These are phyloP conservation scores for Aphelinus certus DNA, from an alignment of 1,140 invertebrate species.

Conservation along the genomic window DNA sequence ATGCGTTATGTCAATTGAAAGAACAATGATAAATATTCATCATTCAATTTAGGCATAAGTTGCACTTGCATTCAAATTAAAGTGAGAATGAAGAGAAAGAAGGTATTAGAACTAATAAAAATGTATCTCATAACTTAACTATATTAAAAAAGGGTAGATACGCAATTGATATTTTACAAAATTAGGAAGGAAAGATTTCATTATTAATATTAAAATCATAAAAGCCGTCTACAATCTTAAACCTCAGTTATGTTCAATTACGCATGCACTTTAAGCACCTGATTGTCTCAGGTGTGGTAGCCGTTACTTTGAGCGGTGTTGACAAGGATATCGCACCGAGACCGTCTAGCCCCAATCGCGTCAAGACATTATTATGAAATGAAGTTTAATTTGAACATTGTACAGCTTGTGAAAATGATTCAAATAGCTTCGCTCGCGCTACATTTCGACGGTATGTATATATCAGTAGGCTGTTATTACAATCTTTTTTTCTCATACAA, in stretches of 20 bases:
- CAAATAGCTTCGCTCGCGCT: constrained; percentile 57
- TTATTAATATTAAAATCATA: constrained; percentile 40
- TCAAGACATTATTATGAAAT: constrained; percentile 59
- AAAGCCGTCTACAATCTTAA: constrained; percentile 36
- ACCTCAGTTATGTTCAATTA: constrained; percentile 25
- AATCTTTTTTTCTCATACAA: constrained; percentile 61
- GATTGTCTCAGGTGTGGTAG: constrained; percentile 5
- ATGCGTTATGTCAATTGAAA: too few species aligned
- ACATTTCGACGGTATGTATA: constrained; percentile 58
- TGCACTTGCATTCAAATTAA: too few species aligned
- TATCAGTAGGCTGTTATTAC: constrained; percentile 61
- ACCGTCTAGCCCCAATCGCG: constrained; percentile 26
- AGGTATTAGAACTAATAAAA: too few species aligned
- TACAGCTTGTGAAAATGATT: constrained; percentile 62
- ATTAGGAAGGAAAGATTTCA: constrained; percentile 38
- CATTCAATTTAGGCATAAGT: too few species aligned
- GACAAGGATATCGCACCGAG: constrained; percentile 31
- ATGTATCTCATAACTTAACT: not conserved
- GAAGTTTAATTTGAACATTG: constrained; percentile 63
- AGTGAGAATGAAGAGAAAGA: too few species aligned
- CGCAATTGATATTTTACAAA: constrained; percentile 35
- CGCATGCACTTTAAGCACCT: constrained; percentile 16
- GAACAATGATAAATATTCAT: too few species aligned
- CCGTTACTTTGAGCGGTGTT: constrained; percentile 18
- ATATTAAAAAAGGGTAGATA: constrained; percentile 12